Percentiles rank a stretch among this genome's conserved stretches.
Conservation (phyloP, 2,797 vertebrate species). For the Onychomys torridus region DNA sequence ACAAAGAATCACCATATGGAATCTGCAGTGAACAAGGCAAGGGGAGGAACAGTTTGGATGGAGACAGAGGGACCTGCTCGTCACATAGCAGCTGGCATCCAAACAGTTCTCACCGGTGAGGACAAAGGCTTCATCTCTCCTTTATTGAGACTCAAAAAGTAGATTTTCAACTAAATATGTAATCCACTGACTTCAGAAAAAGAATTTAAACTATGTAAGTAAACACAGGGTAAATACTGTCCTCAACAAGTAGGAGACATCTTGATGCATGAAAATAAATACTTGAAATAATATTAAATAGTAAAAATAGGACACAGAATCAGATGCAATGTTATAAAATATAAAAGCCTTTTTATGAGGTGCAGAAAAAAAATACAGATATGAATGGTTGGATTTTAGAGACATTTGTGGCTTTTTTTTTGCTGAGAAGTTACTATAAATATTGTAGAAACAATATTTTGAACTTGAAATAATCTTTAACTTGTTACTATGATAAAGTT, state of each 20-base stretch:
- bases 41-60: background rate
- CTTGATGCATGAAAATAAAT: background rate
- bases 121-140: background rate
- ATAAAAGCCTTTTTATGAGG: constrained; percentile 59
- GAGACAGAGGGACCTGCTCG: background rate
- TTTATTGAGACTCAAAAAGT: background rate
- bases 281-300: constrained; percentile 52
- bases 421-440: constrained; percentile 51
- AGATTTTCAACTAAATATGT: background rate
- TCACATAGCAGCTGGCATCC: background rate
- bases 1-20: background rate
- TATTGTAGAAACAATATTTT: constrained; percentile 53
- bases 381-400: background rate
- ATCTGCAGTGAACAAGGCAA: background rate
- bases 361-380: constrained; percentile 56
- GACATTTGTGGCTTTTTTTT: constrained; percentile 29
- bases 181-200: background rate
- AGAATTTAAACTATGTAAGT: background rate
- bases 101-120: background rate
- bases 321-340: constrained; percentile 60
- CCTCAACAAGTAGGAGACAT: constrained; percentile 37
- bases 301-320: constrained; percentile 41
- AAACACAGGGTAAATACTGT: background rate
- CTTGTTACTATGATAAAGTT: constrained; percentile 32
- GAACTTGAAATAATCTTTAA: constrained; percentile 45